These are phyloP conservation scores for Leucophenga varia DNA, from an alignment of 1,140 invertebrate genomes.

Conservation along the genomic window DNA sequence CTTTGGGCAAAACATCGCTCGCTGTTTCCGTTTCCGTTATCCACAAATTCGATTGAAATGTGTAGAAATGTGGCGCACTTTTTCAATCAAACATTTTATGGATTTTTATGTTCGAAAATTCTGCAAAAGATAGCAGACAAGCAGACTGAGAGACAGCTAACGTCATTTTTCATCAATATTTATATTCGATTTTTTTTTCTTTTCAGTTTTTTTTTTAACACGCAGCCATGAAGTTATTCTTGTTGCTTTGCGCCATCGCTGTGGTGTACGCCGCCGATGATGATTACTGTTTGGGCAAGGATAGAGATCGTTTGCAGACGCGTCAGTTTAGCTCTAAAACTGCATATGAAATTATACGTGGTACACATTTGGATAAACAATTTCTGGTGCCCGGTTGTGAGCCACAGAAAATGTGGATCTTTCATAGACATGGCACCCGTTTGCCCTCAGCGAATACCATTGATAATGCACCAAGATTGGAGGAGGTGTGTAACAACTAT, in stretches of 20 bases:
- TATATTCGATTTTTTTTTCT: not conserved
- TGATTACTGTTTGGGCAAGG: slow-evolving; percentile 62
- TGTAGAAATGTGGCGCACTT: not conserved
- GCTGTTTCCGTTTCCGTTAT: not conserved
- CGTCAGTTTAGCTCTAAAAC: slow-evolving; percentile 67
- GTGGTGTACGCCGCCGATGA: slow-evolving; percentile 37
- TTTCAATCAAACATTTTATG: too few relatives aligned
- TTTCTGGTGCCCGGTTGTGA: slow-evolving; percentile 64
- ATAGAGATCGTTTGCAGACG: slow-evolving; percentile 61
- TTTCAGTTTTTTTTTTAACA: too few relatives aligned
- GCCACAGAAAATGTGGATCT: slow-evolving; percentile 65
- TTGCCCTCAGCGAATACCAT: slow-evolving; percentile 61
- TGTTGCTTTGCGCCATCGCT: slow-evolving; percentile 21
- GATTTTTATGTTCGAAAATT: too few relatives aligned
- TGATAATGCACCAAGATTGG: slow-evolving; percentile 58
- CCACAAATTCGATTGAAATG: not conserved
- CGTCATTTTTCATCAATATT: too few relatives aligned
- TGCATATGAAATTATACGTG: slow-evolving; percentile 64
- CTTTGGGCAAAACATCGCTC: too few relatives aligned
- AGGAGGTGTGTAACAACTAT: slow-evolving; percentile 45
- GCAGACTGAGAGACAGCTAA: too few relatives aligned
- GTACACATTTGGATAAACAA: slow-evolving; percentile 56
- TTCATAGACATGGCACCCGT: slow-evolving; percentile 66
- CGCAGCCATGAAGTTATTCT: slow-evolving; percentile 34
- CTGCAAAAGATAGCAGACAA: too few relatives aligned